These are phyloP conservation scores for Choloepus didactylus DNA, from an alignment of 2,797 vertebrate genomes.

Conservation along the genomic window DNA sequence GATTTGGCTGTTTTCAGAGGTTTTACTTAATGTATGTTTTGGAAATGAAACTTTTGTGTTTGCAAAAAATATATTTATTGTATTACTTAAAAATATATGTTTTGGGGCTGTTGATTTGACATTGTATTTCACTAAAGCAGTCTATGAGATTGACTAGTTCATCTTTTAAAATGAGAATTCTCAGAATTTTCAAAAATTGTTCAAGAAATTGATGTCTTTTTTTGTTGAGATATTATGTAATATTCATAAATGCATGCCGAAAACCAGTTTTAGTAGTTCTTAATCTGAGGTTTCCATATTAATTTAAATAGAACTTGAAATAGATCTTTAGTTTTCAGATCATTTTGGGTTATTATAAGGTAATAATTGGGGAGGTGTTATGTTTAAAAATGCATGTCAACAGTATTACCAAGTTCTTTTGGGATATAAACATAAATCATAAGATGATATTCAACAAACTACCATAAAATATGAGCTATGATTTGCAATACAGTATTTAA, in stretches of 20 bases:
- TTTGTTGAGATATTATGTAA: not conserved
- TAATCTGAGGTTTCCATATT: conserved; percentile 22
- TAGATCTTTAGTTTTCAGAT: conserved; percentile 13
- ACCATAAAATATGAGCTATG: not conserved
- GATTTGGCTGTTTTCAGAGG: conserved; percentile 20
- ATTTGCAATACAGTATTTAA: not conserved
- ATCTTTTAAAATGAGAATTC: not conserved
- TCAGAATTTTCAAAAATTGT: not conserved
- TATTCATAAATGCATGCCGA: not conserved
- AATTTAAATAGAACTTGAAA: conserved; percentile 24
- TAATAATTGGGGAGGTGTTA: conserved; percentile 7
- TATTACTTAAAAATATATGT: not conserved
- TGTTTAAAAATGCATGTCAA: not conserved
- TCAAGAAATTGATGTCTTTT: not conserved
- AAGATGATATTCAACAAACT: not conserved
- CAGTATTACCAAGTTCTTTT: not conserved
- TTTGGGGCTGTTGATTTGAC: conserved; percentile 43
- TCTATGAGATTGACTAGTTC: not conserved
- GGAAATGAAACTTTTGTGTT: conserved; percentile 35
- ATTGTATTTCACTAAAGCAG: not conserved
- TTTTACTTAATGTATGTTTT: conserved; percentile 38
- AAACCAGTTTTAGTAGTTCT: not conserved
- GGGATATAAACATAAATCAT: not conserved
- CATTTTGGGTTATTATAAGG: conserved; percentile 16
- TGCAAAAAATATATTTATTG: conserved; percentile 45